A percentile compares a stretch with the other conserved stretches of the same genome.
Conservation (phyloP, 2,888 invertebrate species). For the Nematopogon swammerdamellus region DNA sequence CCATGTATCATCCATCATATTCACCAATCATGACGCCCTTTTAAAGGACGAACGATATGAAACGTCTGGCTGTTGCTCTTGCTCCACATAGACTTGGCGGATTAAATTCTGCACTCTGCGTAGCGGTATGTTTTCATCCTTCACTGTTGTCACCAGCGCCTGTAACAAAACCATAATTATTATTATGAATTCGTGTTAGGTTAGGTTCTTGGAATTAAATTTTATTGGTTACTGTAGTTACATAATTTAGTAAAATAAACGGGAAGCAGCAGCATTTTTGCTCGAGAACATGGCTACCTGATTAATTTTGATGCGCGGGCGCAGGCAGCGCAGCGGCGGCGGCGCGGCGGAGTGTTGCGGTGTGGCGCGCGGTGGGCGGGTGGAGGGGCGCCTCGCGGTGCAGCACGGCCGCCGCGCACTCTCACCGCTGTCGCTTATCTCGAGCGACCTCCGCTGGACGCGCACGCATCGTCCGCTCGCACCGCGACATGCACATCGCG, state of each 20-base stretch:
- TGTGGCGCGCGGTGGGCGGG: no score
- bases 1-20: no score
- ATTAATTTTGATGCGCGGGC: constrained; percentile 5
- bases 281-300: not conserved
- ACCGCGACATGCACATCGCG: constrained; percentile 23
- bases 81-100: no score
- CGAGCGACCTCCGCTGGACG: constrained; percentile 54
- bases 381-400: constrained; percentile 15
- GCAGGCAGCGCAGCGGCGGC: constrained; percentile 24
- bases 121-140: no score
- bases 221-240: not conserved
- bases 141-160: no score
- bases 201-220: no score
- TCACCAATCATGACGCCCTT: not conserved
- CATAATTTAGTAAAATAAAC: not conserved
- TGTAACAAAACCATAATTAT: no score
- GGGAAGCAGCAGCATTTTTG: no score
- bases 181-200: no score
- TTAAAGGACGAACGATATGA: not conserved
- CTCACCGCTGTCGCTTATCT: constrained; percentile 56
- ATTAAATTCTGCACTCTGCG: no score
- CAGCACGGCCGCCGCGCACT: constrained; percentile 30
- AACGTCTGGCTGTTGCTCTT: no score
- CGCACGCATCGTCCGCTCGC: constrained; percentile 43
- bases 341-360: constrained; percentile 20